Conservation (phyloP, 2,113 vertebrate genomes). For the Synodontis membranacea region DNA sequence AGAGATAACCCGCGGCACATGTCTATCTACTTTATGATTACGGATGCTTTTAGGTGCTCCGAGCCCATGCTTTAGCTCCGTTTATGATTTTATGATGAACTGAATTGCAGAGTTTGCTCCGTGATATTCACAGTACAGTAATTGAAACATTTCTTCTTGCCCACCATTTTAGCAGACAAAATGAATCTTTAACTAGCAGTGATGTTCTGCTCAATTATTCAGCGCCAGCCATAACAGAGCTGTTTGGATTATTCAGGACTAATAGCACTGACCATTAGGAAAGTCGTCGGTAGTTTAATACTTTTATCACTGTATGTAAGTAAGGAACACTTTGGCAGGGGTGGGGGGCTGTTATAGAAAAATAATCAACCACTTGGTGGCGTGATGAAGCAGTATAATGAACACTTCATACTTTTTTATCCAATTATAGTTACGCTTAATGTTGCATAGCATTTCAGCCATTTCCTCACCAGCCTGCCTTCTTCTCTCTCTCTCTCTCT, state of each 20-base stretch:
- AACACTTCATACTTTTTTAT: neutral
- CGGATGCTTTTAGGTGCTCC: neutral
- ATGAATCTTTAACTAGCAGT: neutral
- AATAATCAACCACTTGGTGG: neutral
- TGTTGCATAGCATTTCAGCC: too few species aligned
- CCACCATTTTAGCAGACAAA: neutral
- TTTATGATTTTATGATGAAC: neutral
- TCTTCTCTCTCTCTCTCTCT: neutral
- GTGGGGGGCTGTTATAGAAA: neutral
- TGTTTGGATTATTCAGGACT: neutral
- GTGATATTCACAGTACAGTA: neutral
- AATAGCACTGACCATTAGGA: neutral
- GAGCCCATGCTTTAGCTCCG: neutral
- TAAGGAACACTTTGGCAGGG: neutral
- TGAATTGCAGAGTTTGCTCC: neutral
- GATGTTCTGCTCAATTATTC: neutral
- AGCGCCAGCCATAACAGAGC: neutral
- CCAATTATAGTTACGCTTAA: neutral
- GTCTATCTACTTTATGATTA: constrained; percentile 3
- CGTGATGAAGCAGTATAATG: neutral
- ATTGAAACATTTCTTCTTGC: neutral
- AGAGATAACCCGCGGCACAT: neutral
- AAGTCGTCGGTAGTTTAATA: neutral
- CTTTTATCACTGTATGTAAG: neutral
- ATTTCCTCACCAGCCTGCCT: neutral